Evolutionary conservation across 2,113 vertebrate genomes (phyloP), one percentile per base, ranked within the genome.

Genomic region (Varanus salvator): DNA sequence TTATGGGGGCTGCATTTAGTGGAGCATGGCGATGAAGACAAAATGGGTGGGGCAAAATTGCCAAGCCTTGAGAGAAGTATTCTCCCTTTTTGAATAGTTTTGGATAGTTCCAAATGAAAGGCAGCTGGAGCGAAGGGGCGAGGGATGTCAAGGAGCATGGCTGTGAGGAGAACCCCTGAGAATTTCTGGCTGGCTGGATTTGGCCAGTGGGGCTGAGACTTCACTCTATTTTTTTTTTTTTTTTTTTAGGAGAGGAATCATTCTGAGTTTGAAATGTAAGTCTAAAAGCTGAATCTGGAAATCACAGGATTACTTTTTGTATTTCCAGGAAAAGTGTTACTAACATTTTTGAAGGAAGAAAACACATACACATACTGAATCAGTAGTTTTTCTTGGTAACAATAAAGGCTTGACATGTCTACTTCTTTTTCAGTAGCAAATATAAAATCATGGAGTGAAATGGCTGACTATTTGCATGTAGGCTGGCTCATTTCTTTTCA

Each of bases 211-310:
- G 57, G 9, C 57, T 60, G 57, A 60, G 8, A 15, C 15, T 60
- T 60, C 15, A 64, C 60, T 19, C 60, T 44, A 44, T 44, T 44
- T 44, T 44, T 44, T 44, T 44, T 44, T n/a, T 17, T 64, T 19
- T 64, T 64, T 64, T 64, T 87, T 80, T 88, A 83, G 50, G 66
- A 87, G 68, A 6, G 34, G 29, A 87, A 88, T 89, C 72, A 44
- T 80, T 82, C 87, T 64, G 84, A n/a, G 90, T 95, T 82, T 83
- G 87, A 57, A 90, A 68, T 84, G 50, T 60, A 23, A 80, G 44
- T 29, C 31, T 75, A 0, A 83, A 76, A 84, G 80, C 27, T 77
- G 83, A 54, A 6, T 93, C 38, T 93, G 90, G 83, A 87, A 86
- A 88, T 90, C 82, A 57, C 48, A 93, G 54, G n/a, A 90, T 1